Conservation (phyloP, 1,140 invertebrate species). For the Dinoponera quadriceps region DNA sequence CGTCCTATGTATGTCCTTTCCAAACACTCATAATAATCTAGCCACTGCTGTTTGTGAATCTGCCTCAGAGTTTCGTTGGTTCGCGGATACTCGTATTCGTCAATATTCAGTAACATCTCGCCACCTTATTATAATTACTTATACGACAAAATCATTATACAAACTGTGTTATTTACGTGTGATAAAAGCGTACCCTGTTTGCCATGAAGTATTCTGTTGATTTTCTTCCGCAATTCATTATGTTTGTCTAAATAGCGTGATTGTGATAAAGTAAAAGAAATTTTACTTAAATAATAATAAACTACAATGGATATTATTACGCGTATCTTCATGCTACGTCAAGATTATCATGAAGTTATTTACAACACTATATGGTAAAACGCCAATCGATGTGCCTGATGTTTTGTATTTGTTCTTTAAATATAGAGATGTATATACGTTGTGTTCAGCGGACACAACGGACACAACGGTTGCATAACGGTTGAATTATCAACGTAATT, state of each 20-base stretch:
- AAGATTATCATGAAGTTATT: constrained; percentile 22
- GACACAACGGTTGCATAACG: no score
- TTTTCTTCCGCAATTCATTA: constrained; percentile 75
- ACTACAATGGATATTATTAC: constrained; percentile 25
- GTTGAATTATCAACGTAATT: no score
- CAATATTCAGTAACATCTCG: constrained; percentile 79
- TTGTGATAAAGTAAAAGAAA: constrained; percentile 17
- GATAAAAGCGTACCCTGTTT: constrained; percentile 44
- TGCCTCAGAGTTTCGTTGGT: constrained; percentile 78
- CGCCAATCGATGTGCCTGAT: background rate
- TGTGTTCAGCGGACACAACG: no score
- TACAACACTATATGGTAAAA: background rate
- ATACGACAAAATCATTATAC: constrained; percentile 4
- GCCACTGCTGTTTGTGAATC: constrained; percentile 83
- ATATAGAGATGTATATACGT: background rate
- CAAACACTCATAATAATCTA: constrained; percentile 86
- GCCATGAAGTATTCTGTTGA: constrained; percentile 61
- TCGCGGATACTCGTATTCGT: constrained; percentile 84
- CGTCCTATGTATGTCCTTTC: constrained; percentile 75
- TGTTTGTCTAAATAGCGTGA: constrained; percentile 61
- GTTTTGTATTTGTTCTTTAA: background rate
- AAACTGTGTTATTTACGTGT: background rate
- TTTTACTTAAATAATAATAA: constrained; percentile 10
- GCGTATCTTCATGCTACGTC: background rate
- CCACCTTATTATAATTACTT: constrained; percentile 67